These are phyloP conservation scores for Cyaniris semiargus DNA, from an alignment of 2,888 invertebrate species.

Conservation along the genomic window DNA sequence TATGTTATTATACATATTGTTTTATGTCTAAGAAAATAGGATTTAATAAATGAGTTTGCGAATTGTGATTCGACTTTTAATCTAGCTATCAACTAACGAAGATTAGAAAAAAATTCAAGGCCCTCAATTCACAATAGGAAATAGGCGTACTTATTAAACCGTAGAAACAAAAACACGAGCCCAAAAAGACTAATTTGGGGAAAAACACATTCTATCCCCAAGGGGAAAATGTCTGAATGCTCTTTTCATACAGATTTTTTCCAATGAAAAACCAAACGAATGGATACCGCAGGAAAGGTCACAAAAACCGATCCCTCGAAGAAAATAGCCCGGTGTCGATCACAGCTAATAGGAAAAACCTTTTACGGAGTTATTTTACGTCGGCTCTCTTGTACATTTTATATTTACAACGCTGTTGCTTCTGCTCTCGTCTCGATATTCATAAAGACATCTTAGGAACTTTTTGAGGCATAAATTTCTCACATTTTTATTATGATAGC, in stretches of 20 bases:
- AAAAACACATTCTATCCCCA: background rate
- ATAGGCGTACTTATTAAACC: background rate
- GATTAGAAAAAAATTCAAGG: too few species aligned
- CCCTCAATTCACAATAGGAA: too few species aligned
- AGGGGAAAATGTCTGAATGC: background rate
- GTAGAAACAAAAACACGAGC: background rate
- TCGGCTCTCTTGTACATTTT: background rate
- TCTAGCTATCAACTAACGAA: too few species aligned
- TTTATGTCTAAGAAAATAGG: too few species aligned
- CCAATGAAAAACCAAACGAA: conserved; percentile 28
- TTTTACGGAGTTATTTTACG: conserved; percentile 1
- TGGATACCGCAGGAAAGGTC: conserved; percentile 16
- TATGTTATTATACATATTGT: too few species aligned
- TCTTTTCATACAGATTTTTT: conserved; percentile 8
- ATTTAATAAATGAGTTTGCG: too few species aligned
- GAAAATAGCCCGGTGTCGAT: conserved; percentile 24
- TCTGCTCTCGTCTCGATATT: background rate
- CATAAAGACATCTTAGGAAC: background rate
- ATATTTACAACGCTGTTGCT: conserved; percentile 5
- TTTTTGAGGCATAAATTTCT: background rate
- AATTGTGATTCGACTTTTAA: too few species aligned
- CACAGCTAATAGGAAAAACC: conserved; percentile 25
- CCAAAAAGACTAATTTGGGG: background rate
- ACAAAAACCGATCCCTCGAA: conserved; percentile 20
- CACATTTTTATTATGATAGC: background rate